These are phyloP conservation scores for Coranthus polyacanthus DNA, from an alignment of 2,797 vertebrate species.

Conservation along the genomic window DNA sequence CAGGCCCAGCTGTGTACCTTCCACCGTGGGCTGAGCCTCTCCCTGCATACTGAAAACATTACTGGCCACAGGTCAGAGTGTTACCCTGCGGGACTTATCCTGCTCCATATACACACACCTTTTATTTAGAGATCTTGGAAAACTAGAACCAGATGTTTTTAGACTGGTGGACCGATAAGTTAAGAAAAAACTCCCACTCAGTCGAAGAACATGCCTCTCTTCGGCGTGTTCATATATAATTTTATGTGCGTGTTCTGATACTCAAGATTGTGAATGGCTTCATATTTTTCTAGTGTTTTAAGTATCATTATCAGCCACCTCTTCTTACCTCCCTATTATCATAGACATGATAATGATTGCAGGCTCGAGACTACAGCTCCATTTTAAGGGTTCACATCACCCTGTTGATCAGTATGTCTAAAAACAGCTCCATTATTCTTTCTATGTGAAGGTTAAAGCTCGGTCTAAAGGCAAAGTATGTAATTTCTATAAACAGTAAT, in stretches of 20 bases:
- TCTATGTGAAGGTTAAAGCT: conserved; percentile 55
- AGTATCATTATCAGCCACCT: conserved; percentile 73
- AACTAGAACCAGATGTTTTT: conserved; percentile 65
- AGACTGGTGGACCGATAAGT: conserved; percentile 18
- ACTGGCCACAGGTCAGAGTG: conserved; percentile 76
- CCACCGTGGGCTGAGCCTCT: conserved; percentile 75
- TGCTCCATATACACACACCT: conserved; percentile 48
- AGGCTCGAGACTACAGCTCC: conserved; percentile 53
- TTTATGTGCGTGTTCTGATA: conserved; percentile 37
- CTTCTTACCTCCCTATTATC: conserved; percentile 64
- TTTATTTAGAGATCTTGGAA: conserved; percentile 52
- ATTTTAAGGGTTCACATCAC: conserved; percentile 64
- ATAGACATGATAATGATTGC: conserved; percentile 78
- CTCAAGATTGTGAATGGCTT: conserved; percentile 7
- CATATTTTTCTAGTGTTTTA: conserved; percentile 46
- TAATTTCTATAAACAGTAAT: too few species aligned
- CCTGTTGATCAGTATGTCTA: conserved; percentile 22
- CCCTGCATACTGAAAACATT: conserved; percentile 83
- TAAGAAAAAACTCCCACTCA: conserved; percentile 14
- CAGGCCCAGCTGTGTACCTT: conserved; percentile 81
- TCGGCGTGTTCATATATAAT: conserved; percentile 4
- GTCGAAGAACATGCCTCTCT: too few species aligned
- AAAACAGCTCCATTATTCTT: conserved; percentile 7
- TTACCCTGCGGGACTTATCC: conserved; percentile 61
- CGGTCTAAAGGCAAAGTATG: conserved; percentile 4